Conservation (phyloP, 2,888 invertebrate genomes). For the Corbicula japonica region DNA sequence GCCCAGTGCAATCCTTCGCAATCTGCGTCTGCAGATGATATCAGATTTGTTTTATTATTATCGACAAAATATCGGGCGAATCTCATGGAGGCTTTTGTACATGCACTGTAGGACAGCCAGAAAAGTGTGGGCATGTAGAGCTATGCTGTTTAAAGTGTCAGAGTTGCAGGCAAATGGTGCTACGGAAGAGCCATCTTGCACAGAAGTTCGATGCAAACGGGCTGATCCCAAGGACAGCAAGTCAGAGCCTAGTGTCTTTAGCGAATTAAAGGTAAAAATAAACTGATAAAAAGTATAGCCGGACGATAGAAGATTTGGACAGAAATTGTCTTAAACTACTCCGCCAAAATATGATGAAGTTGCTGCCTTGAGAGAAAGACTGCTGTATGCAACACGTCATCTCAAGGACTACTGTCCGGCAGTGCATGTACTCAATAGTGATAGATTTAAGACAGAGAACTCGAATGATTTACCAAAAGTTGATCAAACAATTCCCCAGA, state of each 20-base stretch:
- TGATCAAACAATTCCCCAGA: background rate
- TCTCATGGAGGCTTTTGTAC: slow-evolving; percentile 53
- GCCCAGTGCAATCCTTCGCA: slow-evolving; percentile 45
- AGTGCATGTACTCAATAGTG: slow-evolving; percentile 19
- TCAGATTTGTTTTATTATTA: slow-evolving; percentile 32
- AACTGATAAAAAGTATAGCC: slow-evolving; percentile 1
- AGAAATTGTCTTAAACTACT: slow-evolving; percentile 7
- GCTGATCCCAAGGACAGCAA: slow-evolving; percentile 40
- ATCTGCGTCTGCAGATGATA: slow-evolving; percentile 36
- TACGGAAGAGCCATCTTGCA: slow-evolving; percentile 28
- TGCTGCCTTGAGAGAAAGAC: slow-evolving; percentile 6
- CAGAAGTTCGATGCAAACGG: slow-evolving; percentile 34
- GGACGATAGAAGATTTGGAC: slow-evolving; percentile 22
- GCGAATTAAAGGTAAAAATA: slow-evolving; percentile 25
- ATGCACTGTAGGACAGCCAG: slow-evolving; percentile 36
- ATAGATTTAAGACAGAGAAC: background rate
- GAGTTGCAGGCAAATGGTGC: slow-evolving; percentile 41
- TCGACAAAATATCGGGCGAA: slow-evolving; percentile 26
- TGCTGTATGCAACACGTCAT: slow-evolving; percentile 28
- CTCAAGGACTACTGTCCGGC: slow-evolving; percentile 38
- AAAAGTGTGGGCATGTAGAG: slow-evolving; percentile 45
- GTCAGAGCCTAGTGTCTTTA: slow-evolving; percentile 9
- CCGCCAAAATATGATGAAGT: slow-evolving; percentile 32
- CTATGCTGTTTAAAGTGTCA: slow-evolving; percentile 22
- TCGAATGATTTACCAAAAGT: background rate